phyloP scores from a whole-genome alignment of 2,888 invertebrate species.

The Cephus nigrinus region DNA sequence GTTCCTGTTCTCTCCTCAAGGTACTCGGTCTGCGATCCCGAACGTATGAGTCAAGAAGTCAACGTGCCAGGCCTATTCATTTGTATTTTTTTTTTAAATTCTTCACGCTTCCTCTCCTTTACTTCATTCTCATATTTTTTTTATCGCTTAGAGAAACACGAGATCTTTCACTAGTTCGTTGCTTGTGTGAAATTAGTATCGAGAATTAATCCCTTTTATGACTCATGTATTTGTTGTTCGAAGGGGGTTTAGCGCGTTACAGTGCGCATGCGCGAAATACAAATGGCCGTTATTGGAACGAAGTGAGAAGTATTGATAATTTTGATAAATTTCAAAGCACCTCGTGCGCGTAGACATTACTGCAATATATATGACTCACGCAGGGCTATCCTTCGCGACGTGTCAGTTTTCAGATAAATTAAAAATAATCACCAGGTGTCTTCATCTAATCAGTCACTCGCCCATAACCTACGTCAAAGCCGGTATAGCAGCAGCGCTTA shows the following conservation, averaged over 20 bases:
- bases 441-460: background rate
- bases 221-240: background rate
- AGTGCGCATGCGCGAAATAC: background rate
- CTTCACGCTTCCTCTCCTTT: background rate
- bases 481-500: background rate
- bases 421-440: background rate
- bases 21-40: slow-evolving; percentile 26
- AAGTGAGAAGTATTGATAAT: background rate
- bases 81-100: background rate
- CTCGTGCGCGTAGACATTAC: background rate
- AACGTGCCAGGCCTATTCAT: slow-evolving; percentile 34
- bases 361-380: background rate
- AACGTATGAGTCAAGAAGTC: slow-evolving; percentile 41
- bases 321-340: background rate
- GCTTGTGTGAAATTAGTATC: background rate
- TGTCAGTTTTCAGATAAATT: background rate
- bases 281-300: background rate
- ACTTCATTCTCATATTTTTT: background rate
- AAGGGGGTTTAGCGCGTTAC: background rate
- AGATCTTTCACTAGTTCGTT: background rate
- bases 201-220: background rate
- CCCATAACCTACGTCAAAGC: background rate
- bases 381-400: background rate
- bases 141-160: background rate
- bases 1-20: slow-evolving; percentile 56